Evolutionary conservation across 2,797 vertebrate species (phyloP), one percentile per base, ranked within the genome.

Genomic region (Lagocephalus sceleratus): DNA sequence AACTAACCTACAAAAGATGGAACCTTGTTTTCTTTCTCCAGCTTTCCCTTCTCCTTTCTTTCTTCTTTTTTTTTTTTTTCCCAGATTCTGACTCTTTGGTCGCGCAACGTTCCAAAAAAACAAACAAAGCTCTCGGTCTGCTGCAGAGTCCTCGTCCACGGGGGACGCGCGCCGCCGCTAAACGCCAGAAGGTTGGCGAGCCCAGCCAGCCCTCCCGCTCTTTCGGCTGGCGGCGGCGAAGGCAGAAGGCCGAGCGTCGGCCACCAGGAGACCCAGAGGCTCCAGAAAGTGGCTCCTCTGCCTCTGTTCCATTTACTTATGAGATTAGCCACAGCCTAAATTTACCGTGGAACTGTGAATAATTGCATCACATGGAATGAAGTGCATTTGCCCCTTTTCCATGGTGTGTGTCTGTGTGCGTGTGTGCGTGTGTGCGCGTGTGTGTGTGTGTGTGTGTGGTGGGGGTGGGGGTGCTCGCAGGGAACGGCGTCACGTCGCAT

Each of bases 401-500:
- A 57, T 57, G 20, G 66, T 54, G 38, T 54, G 48, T 56, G 54
- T 50, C 51, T 59, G 61, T 54, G 61, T 60, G 57, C 51, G 41
- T 59, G 47, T 48, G 47, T 32, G 56, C 47, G 52, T 59, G 59
- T 57, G 60, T 63, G 61, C 53, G 40, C 56, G 63, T 38, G 67
- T 23, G 57, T 25, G 21, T 53, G 44, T 39, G 53, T 41, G n/a
- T 41, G 39, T 41, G 39, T 3, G 16, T 15, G 39, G 15, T 15
- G 2, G 15, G 15, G 39, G 39, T 15, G 5, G 39, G n/a, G 39
- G 56, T 60, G 73, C 81, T 75, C 39, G 6, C 62, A 53, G 66
- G 68, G 70, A 66, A 64, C 69, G 81, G 81, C 82, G 75, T 81
- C 68, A 71, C 66, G 66, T 86, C 71, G 87, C 88, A 90, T 90